Base-by-base conservation (phyloP, 2,113 vertebrate species). In the Tonatia bakeri region DNA sequence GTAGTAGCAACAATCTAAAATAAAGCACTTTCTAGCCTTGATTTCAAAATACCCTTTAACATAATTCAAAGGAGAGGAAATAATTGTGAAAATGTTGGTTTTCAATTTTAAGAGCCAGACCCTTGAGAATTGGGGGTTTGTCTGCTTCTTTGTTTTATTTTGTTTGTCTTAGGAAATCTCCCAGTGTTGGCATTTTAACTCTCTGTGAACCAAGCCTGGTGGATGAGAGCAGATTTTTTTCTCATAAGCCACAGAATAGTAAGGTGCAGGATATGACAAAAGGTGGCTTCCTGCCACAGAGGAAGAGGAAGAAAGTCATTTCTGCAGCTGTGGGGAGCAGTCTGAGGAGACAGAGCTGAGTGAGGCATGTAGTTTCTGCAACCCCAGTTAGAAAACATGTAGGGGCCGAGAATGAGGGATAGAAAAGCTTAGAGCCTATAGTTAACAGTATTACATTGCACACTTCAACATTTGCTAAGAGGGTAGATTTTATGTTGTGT, bases 231-330 rank as follows among this genome's bases (percentile, higher is more conserved):
- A 69, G 72, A 76, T 13, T 36, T 85, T 85, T 91, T 91, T 61
- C 77, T 87, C 81, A 67, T 56, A 94, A 96, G 75, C 65, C 90
- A 73, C 92, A 86, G 61, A 90, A 67, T 56, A 56, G 52, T 20
- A 59, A 88, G 67, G 79, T 3, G 43, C 73, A 93, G 64, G 87
- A 82, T 73, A n/a, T 96, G 96, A 94, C 85, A 40, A 76, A 94
- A 94, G 54, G 72, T 19, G 33, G 59, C 86, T 94, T 94, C 88
- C 73, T 95, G 64, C 83, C 61, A 79, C 89, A 84, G 4, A 88
- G 86, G 54, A 97, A 96, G 54, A 79, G 93, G 54, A 89, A 91
- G 72, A 83, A 91, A 67, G 81, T 5, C 38, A 33, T 94, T 61
- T 90, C 72, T 38, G 77, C 7, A 43, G 72, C 40, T 52, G 3